Evolutionary conservation across 2,888 invertebrate species (phyloP).

Genomic region (Syrista parreyssii): DNA sequence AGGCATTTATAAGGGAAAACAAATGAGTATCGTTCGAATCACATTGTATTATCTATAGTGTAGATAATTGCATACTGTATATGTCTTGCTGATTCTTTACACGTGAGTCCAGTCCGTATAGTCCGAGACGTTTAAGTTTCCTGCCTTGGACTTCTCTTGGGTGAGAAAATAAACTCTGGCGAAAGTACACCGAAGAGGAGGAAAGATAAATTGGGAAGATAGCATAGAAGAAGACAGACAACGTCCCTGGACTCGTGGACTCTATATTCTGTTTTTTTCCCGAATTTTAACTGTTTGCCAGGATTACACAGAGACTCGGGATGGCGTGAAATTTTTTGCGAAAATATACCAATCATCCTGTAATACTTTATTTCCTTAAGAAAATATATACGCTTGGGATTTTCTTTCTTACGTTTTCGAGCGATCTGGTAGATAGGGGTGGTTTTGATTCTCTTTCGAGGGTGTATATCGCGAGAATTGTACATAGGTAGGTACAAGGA

Average conservation of each 20-base stretch:
- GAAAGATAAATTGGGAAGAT: not conserved
- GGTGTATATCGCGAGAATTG: not conserved
- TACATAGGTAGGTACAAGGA: not conserved
- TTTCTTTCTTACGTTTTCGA: not conserved
- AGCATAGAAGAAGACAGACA: not conserved
- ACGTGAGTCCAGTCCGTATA: not conserved
- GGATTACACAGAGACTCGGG: not conserved
- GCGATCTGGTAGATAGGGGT: not conserved
- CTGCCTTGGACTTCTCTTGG: not conserved
- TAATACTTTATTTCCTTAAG: not conserved
- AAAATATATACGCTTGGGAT: not conserved
- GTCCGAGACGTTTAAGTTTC: not conserved
- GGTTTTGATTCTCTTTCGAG: not conserved
- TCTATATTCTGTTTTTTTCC: constrained; percentile 9
- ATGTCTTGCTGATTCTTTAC: not conserved
- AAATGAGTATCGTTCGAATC: constrained; percentile 17
- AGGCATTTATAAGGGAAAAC: constrained; percentile 56
- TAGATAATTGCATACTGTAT: not conserved
- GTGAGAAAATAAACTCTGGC: not conserved
- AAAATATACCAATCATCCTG: not conserved
- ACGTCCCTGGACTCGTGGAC: not conserved
- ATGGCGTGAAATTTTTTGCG: not conserved
- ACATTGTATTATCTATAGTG: not conserved
- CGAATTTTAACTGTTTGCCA: not conserved
- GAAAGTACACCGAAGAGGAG: not conserved